A percentile compares a stretch with the other conserved stretches of the same genome.
Evolutionary conservation across 2,888 invertebrate species (phyloP).

Genomic region (Philereme vetulata): DNA sequence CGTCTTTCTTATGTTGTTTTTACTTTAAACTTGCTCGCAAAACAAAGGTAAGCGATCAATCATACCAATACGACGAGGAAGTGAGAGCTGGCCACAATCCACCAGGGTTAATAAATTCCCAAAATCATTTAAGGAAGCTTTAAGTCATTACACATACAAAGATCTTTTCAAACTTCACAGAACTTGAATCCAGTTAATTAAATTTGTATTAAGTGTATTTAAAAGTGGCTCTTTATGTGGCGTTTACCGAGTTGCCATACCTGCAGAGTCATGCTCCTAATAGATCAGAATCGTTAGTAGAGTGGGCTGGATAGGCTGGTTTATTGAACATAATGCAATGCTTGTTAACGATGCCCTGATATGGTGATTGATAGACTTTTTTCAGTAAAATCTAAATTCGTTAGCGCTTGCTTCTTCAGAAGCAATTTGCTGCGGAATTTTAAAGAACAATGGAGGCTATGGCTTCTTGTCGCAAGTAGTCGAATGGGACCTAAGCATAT

Average conservation of each 20-base stretch:
- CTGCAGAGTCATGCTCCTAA: constrained; percentile 73
- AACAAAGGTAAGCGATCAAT: constrained; percentile 64
- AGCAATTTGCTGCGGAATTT: constrained; percentile 47
- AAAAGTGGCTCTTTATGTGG: constrained; percentile 74
- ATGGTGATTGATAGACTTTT: constrained; percentile 78
- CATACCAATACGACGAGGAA: constrained; percentile 60
- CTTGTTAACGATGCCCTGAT: constrained; percentile 77
- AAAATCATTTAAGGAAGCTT: constrained; percentile 74
- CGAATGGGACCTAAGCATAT: too few relatives aligned
- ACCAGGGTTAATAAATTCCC: constrained; percentile 74
- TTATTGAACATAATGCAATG: constrained; percentile 74
- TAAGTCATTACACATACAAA: constrained; percentile 80
- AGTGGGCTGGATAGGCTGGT: constrained; percentile 71
- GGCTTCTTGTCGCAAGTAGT: too few relatives aligned
- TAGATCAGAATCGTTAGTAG: constrained; percentile 78
- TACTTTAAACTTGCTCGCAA: constrained; percentile 13
- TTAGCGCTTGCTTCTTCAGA: constrained; percentile 67
- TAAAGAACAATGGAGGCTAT: neutral
- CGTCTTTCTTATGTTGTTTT: constrained; percentile 3
- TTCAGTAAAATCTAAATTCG: constrained; percentile 59
- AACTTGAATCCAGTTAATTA: constrained; percentile 77
- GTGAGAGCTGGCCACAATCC: constrained; percentile 62
- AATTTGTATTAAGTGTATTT: constrained; percentile 75
- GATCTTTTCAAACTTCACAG: constrained; percentile 71
- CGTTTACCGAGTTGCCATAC: constrained; percentile 52